Evolutionary conservation across 23 tunicate genomes (phyloP).

Genomic region (Ascidia mentula): DNA sequence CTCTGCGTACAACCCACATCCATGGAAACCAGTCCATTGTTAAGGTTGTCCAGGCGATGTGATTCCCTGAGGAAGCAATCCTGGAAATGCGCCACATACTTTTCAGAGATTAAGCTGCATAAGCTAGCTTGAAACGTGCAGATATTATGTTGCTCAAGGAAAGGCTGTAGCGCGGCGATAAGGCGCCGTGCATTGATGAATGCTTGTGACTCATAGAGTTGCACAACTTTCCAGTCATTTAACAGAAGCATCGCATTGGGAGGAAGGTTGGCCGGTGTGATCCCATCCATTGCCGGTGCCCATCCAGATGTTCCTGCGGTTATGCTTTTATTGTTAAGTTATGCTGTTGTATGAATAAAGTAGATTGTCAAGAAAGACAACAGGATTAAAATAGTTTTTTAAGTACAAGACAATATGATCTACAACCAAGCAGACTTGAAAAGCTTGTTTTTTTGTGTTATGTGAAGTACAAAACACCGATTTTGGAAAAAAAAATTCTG

Average conservation of each 20-base stretch:
- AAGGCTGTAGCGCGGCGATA: slow-evolving; percentile 36
- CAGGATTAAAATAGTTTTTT: no score
- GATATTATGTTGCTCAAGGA: not conserved
- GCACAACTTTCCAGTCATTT: slow-evolving; percentile 22
- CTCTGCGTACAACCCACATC: not conserved
- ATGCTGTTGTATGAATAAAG: no score
- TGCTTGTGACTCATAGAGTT: slow-evolving; percentile 62
- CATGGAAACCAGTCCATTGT: slow-evolving; percentile 1
- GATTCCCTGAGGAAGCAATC: slow-evolving; percentile 21
- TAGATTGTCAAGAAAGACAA: no score
- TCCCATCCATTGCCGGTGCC: not conserved
- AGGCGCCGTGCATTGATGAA: slow-evolving; percentile 47
- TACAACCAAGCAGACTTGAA: no score
- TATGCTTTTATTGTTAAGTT: no score
- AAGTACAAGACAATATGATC: no score
- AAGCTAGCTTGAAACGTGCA: slow-evolving; percentile 6
- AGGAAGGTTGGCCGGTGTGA: not conserved
- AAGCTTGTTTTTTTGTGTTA: no score
- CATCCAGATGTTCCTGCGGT: not conserved
- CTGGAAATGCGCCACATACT: slow-evolving; percentile 25
- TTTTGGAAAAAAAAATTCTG: no score
- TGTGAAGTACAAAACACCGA: no score
- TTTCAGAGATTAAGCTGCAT: slow-evolving; percentile 9
- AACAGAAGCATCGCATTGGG: not conserved
- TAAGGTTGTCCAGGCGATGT: not conserved